Percentiles rank a stretch among this genome's conserved stretches.
Conservation (phyloP, 1,140 invertebrate species). For the Lepidurus arcticus region DNA sequence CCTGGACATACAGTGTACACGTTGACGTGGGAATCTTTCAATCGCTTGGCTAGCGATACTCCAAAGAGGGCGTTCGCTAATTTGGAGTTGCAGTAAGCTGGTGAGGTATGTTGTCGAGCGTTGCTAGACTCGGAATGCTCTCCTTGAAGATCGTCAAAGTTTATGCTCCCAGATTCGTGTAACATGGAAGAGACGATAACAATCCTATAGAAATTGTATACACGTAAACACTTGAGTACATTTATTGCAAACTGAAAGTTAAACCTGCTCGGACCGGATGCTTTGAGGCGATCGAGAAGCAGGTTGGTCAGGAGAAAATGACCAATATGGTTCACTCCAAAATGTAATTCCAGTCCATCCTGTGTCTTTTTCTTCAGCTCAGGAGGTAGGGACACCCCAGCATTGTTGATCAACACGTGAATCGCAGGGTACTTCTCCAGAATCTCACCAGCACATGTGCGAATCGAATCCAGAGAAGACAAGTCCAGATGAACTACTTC, state of each 20-base stretch:
- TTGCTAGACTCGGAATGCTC: constrained; percentile 47
- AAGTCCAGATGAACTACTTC: constrained; percentile 66
- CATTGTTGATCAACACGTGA: constrained; percentile 71
- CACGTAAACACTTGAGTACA: neutral
- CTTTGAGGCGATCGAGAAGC: constrained; percentile 60
- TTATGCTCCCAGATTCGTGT: constrained; percentile 58
- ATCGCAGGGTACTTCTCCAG: constrained; percentile 56
- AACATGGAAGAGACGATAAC: constrained; percentile 53
- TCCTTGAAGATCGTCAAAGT: constrained; percentile 66
- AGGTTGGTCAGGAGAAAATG: constrained; percentile 80
- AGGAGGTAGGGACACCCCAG: constrained; percentile 57
- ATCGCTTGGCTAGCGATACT: constrained; percentile 54
- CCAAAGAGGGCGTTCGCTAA: constrained; percentile 67
- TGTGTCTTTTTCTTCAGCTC: constrained; percentile 53
- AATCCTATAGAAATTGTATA: constrained; percentile 44
- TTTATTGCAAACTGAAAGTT: neutral
- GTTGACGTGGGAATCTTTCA: constrained; percentile 53
- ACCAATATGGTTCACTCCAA: constrained; percentile 72
- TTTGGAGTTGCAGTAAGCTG: constrained; percentile 73
- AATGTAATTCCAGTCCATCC: constrained; percentile 78
- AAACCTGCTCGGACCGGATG: constrained; percentile 56
- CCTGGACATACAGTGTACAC: constrained; percentile 76
- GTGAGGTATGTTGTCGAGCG: constrained; percentile 41
- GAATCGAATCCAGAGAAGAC: constrained; percentile 61
- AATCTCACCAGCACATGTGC: constrained; percentile 59